phyloP scores from a whole-genome alignment of 2,113 vertebrate species.

The Ranitomeya variabilis region DNA sequence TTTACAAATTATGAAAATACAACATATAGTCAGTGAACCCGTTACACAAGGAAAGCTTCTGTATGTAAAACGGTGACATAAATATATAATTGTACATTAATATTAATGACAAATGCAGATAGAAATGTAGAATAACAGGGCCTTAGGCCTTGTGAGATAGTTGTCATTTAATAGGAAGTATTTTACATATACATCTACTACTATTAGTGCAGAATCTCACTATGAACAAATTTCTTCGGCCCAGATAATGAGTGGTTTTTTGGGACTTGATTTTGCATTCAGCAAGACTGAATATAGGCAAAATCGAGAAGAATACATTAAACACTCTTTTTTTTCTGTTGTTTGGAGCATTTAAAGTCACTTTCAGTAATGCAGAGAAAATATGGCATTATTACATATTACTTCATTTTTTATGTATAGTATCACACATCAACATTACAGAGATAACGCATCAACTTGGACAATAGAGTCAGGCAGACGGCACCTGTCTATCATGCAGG shows the following conservation, averaged over 20 bases:
- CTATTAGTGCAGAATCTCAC: conserved; percentile 36
- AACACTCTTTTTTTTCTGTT: neutral
- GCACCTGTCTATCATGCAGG: neutral
- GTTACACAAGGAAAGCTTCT: conserved; percentile 4
- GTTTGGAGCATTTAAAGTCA: neutral
- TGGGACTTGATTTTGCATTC: neutral
- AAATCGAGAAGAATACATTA: conserved; percentile 12
- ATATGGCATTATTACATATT: neutral
- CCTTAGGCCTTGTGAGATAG: conserved; percentile 51
- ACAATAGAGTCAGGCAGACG: neutral
- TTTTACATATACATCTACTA: conserved; percentile 49
- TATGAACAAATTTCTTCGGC: conserved; percentile 32
- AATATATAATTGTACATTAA: conserved; percentile 53
- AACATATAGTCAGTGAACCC: neutral
- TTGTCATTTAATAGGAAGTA: conserved; percentile 48
- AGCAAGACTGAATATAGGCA: conserved; percentile 22
- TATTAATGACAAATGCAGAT: conserved; percentile 44
- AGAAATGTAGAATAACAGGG: conserved; percentile 39
- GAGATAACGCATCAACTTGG: neutral
- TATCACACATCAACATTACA: neutral
- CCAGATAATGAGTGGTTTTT: conserved; percentile 35
- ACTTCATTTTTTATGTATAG: neutral
- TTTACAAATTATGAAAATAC: conserved; percentile 10
- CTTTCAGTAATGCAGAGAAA: neutral
- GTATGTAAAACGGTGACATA: conserved; percentile 40